Evolutionary conservation across 2,888 invertebrate species (phyloP).

Genomic region (Harmothoe impar): DNA sequence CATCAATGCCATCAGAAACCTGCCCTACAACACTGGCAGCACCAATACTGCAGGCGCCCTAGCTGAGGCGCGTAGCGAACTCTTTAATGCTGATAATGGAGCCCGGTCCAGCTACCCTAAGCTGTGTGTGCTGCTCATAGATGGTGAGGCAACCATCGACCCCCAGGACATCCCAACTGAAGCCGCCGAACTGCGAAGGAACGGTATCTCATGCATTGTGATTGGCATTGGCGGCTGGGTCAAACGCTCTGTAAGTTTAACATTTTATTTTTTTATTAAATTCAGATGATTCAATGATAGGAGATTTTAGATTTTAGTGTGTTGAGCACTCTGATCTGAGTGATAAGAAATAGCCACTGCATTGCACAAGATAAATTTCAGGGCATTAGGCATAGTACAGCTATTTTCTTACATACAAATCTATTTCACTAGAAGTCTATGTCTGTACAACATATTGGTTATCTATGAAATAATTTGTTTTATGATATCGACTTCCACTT

Average conservation of each 20-base stretch:
- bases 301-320: too few species aligned
- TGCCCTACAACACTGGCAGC: conserved; percentile 69
- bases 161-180: neutral
- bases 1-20: conserved; percentile 70
- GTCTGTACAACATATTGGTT: too few species aligned
- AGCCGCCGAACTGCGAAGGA: conserved; percentile 2
- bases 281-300: too few species aligned
- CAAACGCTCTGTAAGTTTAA: neutral
- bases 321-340: too few species aligned
- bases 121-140: conserved; percentile 75
- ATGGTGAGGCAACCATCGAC: conserved; percentile 74
- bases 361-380: too few species aligned
- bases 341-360: too few species aligned
- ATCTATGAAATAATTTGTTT: too few species aligned
- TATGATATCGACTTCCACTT: too few species aligned
- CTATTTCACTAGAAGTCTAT: too few species aligned
- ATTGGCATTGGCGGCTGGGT: conserved; percentile 69
- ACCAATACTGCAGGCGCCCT: conserved; percentile 78
- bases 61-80: conserved; percentile 70
- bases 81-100: conserved; percentile 76
- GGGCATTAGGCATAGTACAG: too few species aligned
- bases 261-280: too few species aligned
- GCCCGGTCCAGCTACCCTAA: conserved; percentile 73
- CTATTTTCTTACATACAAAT: too few species aligned
- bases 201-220: conserved; percentile 65